phyloP scores from a whole-genome alignment of 2,113 vertebrate species.

The Diphyllodes magnificus region DNA sequence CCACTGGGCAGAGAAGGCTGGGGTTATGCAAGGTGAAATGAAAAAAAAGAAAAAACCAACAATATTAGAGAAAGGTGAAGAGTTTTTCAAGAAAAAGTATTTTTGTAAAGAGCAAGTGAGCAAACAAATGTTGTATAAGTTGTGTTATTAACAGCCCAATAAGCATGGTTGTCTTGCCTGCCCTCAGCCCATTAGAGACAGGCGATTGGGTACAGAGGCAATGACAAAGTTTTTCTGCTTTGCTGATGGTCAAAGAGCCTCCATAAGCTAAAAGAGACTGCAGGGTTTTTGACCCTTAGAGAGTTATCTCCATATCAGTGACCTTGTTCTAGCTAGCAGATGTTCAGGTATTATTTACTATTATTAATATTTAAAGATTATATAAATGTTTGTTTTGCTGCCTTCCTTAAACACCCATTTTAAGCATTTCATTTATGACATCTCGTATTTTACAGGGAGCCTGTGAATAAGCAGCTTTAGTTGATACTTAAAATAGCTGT shows the following conservation, averaged over 20 bases:
- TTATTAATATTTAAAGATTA: constrained; percentile 66
- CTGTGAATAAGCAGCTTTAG: constrained; percentile 69
- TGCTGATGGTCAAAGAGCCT: background rate
- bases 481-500: constrained; percentile 67
- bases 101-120: background rate
- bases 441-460: constrained; percentile 33
- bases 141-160: constrained; percentile 7
- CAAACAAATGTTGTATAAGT: constrained; percentile 1
- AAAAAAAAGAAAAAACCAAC: background rate
- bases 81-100: background rate
- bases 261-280: background rate
- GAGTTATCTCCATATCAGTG: constrained; percentile 34
- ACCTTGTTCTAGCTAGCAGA: constrained; percentile 54
- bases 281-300: background rate
- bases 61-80: background rate
- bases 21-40: background rate
- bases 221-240: background rate
- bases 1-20: background rate
- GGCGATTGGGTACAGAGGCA: background rate
- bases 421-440: constrained; percentile 57
- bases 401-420: constrained; percentile 37
- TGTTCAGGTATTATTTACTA: constrained; percentile 67
- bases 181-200: background rate
- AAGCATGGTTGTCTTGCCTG: background rate
- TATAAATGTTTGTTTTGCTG: constrained; percentile 51